These are phyloP conservation scores for Scomberomorus guttatus DNA, from an alignment of 2,797 vertebrate species.

Conservation along the genomic window DNA sequence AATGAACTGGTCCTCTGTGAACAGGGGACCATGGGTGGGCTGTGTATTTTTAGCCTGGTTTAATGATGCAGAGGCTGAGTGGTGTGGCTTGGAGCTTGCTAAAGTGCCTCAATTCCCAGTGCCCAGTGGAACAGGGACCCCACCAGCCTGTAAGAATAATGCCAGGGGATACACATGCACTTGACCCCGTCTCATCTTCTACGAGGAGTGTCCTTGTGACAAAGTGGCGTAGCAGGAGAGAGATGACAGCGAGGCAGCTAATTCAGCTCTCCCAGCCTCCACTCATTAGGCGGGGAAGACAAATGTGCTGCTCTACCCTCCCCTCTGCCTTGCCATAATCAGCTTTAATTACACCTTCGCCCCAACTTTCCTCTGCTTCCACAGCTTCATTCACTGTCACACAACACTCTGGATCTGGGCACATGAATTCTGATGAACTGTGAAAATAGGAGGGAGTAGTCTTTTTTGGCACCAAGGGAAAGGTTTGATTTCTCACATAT, in stretches of 20 bases:
- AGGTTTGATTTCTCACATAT: neutral
- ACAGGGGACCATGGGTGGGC: conserved; percentile 61
- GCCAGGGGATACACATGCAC: conserved; percentile 64
- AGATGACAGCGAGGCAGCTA: conserved; percentile 63
- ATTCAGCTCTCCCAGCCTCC: conserved; percentile 67
- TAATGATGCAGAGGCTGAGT: conserved; percentile 72
- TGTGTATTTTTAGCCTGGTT: conserved; percentile 77
- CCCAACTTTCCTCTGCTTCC: conserved; percentile 61
- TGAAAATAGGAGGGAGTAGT: neutral
- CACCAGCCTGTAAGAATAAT: conserved; percentile 64
- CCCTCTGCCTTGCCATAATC: conserved; percentile 73
- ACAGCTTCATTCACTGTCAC: conserved; percentile 52
- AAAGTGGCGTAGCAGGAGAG: conserved; percentile 66
- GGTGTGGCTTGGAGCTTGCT: conserved; percentile 57
- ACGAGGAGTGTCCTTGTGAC: conserved; percentile 75
- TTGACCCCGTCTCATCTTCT: conserved; percentile 78
- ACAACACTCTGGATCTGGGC: conserved; percentile 4
- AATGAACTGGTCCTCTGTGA: conserved; percentile 55
- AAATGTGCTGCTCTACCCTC: conserved; percentile 64
- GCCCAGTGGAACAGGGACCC: conserved; percentile 52
- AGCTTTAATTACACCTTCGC: conserved; percentile 78
- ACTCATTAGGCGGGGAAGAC: conserved; percentile 73
- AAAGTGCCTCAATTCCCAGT: conserved; percentile 64
- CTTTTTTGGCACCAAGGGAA: neutral
- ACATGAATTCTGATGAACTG: neutral